Conservation (phyloP, 2,113 vertebrate genomes). For the Clarias gariepinus region DNA sequence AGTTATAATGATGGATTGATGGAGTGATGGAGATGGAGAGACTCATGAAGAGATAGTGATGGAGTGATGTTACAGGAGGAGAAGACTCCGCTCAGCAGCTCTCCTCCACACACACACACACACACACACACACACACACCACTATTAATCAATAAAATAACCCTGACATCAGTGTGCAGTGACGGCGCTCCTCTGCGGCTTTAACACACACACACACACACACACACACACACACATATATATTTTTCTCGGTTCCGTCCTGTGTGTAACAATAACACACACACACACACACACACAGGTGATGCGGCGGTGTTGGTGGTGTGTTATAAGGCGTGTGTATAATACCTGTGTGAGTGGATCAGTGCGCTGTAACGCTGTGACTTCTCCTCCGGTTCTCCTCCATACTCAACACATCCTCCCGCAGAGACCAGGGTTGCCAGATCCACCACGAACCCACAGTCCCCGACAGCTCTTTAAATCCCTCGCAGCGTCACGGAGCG, state of each 20-base stretch:
- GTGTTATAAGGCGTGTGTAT: not conserved
- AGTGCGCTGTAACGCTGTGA: not conserved
- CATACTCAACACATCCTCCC: conserved; percentile 21
- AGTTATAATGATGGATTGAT: no score
- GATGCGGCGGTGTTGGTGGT: not conserved
- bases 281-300: not conserved
- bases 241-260: not conserved
- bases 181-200: no score
- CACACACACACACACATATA: not conserved
- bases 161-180: not conserved
- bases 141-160: not conserved
- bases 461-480: no score
- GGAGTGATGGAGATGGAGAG: no score
- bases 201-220: not conserved
- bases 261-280: not conserved
- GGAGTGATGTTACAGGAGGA: not conserved
- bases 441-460: not conserved
- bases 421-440: conserved; percentile 1
- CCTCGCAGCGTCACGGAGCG: no score
- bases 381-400: conserved; percentile 3
- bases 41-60: not conserved
- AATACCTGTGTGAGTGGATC: conserved; percentile 11
- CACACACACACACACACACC: not conserved
- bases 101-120: not conserved
- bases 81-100: not conserved